Conservation (phyloP, 2,113 vertebrate species). For the Regulus satrapa region DNA sequence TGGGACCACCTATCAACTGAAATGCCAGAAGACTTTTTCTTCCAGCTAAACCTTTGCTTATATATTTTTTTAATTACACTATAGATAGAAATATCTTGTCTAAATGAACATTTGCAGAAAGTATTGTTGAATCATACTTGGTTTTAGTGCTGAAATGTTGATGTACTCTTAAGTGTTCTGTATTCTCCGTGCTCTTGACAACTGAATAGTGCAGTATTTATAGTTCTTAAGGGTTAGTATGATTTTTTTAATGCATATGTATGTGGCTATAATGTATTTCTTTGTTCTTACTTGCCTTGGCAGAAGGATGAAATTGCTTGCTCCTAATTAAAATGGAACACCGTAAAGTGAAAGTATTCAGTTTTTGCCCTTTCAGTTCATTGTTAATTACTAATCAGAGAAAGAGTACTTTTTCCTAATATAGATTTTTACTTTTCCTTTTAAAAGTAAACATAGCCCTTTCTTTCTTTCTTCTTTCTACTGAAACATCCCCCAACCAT, state of each 20-base stretch:
- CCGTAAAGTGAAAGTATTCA: neutral
- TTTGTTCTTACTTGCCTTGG: neutral
- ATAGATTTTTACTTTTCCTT: neutral
- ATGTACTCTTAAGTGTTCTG: neutral
- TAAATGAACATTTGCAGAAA: neutral
- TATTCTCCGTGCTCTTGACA: rapidly evolving
- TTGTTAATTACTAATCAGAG: neutral
- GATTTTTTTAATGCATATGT: neutral
- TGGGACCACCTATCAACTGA: neutral
- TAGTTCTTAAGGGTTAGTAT: neutral
- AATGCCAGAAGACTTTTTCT: neutral
- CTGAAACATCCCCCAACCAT: neutral
- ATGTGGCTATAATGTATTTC: neutral
- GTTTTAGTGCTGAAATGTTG: neutral
- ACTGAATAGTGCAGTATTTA: neutral
- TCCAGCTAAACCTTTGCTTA: neutral
- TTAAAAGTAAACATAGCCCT: neutral
- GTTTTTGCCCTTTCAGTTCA: neutral
- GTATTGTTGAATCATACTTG: neutral
- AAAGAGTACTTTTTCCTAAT: neutral
- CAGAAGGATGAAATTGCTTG: neutral
- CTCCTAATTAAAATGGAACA: neutral
- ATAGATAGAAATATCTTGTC: neutral
- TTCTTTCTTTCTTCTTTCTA: neutral
- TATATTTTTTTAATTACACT: neutral